These are phyloP conservation scores for Alaudala cheleensis DNA, from an alignment of 2,113 vertebrate species.

Conservation along the genomic window DNA sequence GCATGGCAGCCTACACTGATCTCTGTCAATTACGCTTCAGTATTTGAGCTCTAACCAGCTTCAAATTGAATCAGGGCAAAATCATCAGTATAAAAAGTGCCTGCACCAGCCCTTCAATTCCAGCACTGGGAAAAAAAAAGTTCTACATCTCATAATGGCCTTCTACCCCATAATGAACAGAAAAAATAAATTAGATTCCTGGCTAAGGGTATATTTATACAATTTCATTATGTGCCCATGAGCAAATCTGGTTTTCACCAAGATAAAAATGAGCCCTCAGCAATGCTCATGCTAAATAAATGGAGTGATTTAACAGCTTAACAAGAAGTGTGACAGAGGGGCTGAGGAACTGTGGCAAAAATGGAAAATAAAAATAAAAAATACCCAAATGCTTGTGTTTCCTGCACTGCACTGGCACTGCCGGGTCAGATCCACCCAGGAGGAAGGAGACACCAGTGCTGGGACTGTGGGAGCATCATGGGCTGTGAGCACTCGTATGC, in stretches of 20 bases:
- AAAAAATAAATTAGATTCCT: slow-evolving; percentile 87
- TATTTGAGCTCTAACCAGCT: slow-evolving; percentile 77
- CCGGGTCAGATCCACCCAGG: accelerated
- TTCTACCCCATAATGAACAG: slow-evolving; percentile 87
- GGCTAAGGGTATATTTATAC: slow-evolving; percentile 83
- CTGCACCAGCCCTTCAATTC: slow-evolving; percentile 78
- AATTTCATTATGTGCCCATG: slow-evolving; percentile 86
- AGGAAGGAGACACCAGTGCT: background rate
- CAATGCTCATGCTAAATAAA: slow-evolving; percentile 83
- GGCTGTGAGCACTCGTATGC: background rate
- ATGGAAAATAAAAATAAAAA: slow-evolving; percentile 62
- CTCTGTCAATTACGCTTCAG: slow-evolving; percentile 75
- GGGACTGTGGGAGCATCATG: background rate
- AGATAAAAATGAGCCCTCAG: slow-evolving; percentile 86
- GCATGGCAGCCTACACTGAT: slow-evolving; percentile 69
- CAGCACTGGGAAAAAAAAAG: slow-evolving; percentile 67
- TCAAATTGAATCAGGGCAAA: slow-evolving; percentile 80
- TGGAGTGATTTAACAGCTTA: slow-evolving; percentile 86
- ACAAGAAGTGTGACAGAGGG: slow-evolving; percentile 71
- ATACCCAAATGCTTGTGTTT: background rate
- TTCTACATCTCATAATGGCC: slow-evolving; percentile 83
- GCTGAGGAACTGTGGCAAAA: slow-evolving; percentile 76
- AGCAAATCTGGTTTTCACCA: slow-evolving; percentile 80
- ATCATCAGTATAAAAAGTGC: slow-evolving; percentile 79
- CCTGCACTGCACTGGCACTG: background rate